Evolutionary conservation across 2,888 invertebrate genomes (phyloP).

Genomic region (Tachina fera): DNA sequence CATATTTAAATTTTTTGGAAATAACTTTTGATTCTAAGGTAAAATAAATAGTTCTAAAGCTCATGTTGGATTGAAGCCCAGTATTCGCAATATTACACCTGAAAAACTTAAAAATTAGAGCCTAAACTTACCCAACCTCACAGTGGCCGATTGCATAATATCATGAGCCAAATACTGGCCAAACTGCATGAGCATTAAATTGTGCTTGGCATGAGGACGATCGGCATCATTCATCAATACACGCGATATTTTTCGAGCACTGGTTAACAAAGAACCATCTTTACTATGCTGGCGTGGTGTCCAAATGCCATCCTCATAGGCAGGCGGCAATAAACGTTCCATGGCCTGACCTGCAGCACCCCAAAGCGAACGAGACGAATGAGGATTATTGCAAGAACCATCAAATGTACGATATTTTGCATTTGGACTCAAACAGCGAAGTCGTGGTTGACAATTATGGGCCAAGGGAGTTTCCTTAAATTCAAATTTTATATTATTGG

Average conservation of each 20-base stretch:
- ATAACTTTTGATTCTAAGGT: neutral
- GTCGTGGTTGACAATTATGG: conserved; percentile 80
- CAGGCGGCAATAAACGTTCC: conserved; percentile 87
- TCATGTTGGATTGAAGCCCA: too few species aligned
- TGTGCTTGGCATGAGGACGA: conserved; percentile 86
- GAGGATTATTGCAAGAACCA: conserved; percentile 92
- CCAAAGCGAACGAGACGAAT: conserved; percentile 83
- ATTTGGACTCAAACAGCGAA: conserved; percentile 82
- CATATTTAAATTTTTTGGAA: too few species aligned
- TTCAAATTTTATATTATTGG: conserved; percentile 80
- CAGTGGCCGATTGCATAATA: conserved; percentile 88
- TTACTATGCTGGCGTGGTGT: conserved; percentile 77
- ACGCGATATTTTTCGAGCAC: conserved; percentile 87
- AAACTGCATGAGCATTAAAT: conserved; percentile 90
- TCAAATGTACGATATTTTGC: conserved; percentile 88
- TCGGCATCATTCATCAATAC: conserved; percentile 85
- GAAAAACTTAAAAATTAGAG: neutral
- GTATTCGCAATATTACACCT: neutral
- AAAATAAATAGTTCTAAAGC: too few species aligned
- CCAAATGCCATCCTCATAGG: conserved; percentile 86
- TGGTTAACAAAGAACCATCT: conserved; percentile 85
- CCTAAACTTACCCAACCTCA: conserved; percentile 85
- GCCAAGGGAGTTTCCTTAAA: conserved; percentile 78
- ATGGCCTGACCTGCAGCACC: conserved; percentile 88
- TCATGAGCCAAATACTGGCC: conserved; percentile 92